Evolutionary conservation across 1,140 invertebrate species (phyloP).

Genomic region (Cheumatopsyche charites): DNA sequence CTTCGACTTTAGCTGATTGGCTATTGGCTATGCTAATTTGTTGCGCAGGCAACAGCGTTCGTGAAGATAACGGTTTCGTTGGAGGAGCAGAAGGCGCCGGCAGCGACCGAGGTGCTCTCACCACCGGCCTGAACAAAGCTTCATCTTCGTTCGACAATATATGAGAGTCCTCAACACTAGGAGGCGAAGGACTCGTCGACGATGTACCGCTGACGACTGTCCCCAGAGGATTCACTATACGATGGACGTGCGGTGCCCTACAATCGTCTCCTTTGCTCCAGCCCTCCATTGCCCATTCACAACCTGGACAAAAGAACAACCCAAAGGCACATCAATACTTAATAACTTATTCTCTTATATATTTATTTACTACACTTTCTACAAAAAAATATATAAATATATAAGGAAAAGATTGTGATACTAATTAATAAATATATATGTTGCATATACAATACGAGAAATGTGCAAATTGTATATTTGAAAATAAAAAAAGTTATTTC

Average conservation of each 20-base stretch:
- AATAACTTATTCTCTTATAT: conserved; percentile 32
- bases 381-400: conserved; percentile 32
- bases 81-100: conserved; percentile 47
- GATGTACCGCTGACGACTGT: conserved; percentile 68
- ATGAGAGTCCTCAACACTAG: conserved; percentile 60
- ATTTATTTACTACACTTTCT: conserved; percentile 39
- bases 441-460: conserved; percentile 11
- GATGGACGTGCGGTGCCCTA: conserved; percentile 61
- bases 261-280: conserved; percentile 52
- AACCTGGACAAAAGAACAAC: conserved; percentile 76
- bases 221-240: conserved; percentile 75
- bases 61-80: conserved; percentile 52
- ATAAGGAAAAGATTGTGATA: conserved; percentile 19
- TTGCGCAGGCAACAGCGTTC: conserved; percentile 56
- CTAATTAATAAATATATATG: conserved; percentile 25
- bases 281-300: conserved; percentile 64
- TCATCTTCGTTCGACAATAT: conserved; percentile 70
- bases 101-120: conserved; percentile 55
- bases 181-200: conserved; percentile 56
- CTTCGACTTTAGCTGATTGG: conserved; percentile 35
- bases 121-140: conserved; percentile 66
- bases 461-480: conserved; percentile 27
- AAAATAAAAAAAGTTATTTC: conserved; percentile 38
- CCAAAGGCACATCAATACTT: conserved; percentile 73
- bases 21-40: conserved; percentile 40